phyloP scores from a whole-genome alignment of 2,113 vertebrate species.

The Sander lucioperca region DNA sequence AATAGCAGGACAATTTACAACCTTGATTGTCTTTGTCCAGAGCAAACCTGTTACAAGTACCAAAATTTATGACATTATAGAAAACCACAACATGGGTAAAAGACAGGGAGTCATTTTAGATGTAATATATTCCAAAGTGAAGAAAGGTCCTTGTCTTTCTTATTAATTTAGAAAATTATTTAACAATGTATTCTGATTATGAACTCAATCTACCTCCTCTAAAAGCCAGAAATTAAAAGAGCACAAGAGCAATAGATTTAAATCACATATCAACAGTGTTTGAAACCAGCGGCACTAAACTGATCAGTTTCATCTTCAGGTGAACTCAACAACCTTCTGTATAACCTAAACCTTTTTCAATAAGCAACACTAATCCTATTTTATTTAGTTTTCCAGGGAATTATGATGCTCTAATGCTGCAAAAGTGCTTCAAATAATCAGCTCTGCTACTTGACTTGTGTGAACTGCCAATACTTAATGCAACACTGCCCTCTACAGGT shows the following conservation, averaged over 20 bases:
- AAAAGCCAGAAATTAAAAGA: constrained; percentile 16
- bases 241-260: neutral
- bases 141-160: constrained; percentile 17
- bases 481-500: constrained; percentile 83
- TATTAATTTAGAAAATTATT: constrained; percentile 8
- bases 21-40: constrained; percentile 10
- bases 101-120: constrained; percentile 2
- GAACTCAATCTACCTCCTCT: neutral
- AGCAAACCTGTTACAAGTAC: neutral
- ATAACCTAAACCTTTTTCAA: constrained; percentile 24
- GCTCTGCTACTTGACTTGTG: constrained; percentile 39
- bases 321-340: constrained; percentile 25
- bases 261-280: neutral
- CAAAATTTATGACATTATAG: neutral
- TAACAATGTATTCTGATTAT: constrained; percentile 17
- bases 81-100: neutral
- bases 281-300: constrained; percentile 19
- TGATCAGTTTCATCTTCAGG: constrained; percentile 3
- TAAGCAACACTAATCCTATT: constrained; percentile 33
- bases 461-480: constrained; percentile 53
- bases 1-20: constrained; percentile 36
- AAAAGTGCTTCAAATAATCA: constrained; percentile 53
- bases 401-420: constrained; percentile 63
- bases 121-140: constrained; percentile 17
- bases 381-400: constrained; percentile 42